Conservation (phyloP, 2,888 invertebrate genomes). For the Geotrupes spiniger region DNA sequence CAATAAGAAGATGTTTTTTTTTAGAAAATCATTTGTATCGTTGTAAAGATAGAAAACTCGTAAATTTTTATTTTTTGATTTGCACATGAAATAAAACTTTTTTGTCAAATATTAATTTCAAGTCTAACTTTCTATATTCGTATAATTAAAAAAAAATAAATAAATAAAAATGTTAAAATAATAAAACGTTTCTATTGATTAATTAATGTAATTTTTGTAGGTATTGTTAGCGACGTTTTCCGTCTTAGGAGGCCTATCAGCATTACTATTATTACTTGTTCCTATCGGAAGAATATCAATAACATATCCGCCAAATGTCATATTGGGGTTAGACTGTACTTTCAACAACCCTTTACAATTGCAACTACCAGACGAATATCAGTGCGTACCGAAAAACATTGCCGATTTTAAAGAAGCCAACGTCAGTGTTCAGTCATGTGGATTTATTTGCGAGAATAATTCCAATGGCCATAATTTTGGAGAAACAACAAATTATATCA, state of each 20-base stretch:
- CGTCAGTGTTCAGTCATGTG: slow-evolving; percentile 56
- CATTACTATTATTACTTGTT: slow-evolving; percentile 65
- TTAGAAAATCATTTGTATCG: too few relatives aligned
- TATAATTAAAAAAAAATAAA: too few relatives aligned
- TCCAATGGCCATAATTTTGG: too few relatives aligned
- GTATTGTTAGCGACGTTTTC: slow-evolving; percentile 66
- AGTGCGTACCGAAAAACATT: slow-evolving; percentile 47
- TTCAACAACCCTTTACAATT: slow-evolving; percentile 38
- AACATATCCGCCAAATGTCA: slow-evolving; percentile 60
- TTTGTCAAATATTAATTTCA: too few relatives aligned
- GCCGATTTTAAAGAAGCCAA: slow-evolving; percentile 45
- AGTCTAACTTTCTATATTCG: too few relatives aligned
- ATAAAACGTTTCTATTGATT: too few relatives aligned
- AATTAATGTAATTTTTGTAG: slow-evolving; percentile 51
- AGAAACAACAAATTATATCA: background rate
- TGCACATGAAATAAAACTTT: too few relatives aligned
- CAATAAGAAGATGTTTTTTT: too few relatives aligned
- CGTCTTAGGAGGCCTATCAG: slow-evolving; percentile 63
- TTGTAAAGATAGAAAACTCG: too few relatives aligned
- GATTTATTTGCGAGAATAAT: slow-evolving; percentile 56
- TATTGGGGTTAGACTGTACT: slow-evolving; percentile 59
- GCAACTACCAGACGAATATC: slow-evolving; percentile 52
- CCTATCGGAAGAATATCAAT: slow-evolving; percentile 69
- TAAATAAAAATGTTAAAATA: too few relatives aligned
- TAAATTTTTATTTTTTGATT: too few relatives aligned